These are phyloP conservation scores for Larimichthys polyactis DNA, from an alignment of 2,113 vertebrate species.

Conservation along the genomic window DNA sequence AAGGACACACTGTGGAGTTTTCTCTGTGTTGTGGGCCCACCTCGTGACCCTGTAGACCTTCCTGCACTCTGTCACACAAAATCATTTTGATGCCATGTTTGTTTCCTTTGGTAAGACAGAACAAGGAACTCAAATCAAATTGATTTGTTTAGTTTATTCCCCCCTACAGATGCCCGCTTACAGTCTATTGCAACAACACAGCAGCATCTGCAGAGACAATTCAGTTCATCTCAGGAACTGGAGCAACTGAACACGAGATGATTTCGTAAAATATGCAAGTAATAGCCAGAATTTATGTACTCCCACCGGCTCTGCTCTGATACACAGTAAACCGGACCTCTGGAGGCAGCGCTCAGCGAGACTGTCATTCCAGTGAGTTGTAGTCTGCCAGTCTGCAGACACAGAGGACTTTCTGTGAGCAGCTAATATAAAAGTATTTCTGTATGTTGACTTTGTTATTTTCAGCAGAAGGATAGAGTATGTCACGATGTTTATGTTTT, in stretches of 20 bases:
- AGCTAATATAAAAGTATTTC: conserved; percentile 64
- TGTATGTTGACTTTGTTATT: conserved; percentile 76
- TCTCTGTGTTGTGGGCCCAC: not conserved
- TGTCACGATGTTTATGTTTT: conserved; percentile 72
- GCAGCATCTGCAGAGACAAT: not conserved
- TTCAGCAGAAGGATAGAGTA: conserved; percentile 63
- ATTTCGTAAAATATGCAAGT: conserved; percentile 18
- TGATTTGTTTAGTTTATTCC: not conserved
- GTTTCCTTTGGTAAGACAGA: not conserved
- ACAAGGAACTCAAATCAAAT: not conserved
- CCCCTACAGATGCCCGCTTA: not conserved
- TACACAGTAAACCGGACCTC: conserved; percentile 28
- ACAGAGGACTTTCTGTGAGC: conserved; percentile 71
- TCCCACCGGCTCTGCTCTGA: conserved; percentile 14
- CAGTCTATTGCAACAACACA: not conserved
- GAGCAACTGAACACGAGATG: conserved; percentile 22
- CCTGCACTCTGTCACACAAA: not conserved
- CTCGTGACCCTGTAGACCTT: not conserved
- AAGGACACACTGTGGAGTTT: not conserved
- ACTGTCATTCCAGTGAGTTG: conserved; percentile 43
- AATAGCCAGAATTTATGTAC: conserved; percentile 32
- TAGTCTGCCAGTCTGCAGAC: conserved; percentile 63
- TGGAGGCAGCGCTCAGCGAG: conserved; percentile 43
- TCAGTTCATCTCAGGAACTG: not conserved
- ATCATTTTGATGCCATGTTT: not conserved